Percentiles rank a stretch among this genome's conserved stretches.
These are phyloP conservation scores for Semicossyphus pulcher DNA, from an alignment of 2,113 vertebrate genomes.

Conservation along the genomic window DNA sequence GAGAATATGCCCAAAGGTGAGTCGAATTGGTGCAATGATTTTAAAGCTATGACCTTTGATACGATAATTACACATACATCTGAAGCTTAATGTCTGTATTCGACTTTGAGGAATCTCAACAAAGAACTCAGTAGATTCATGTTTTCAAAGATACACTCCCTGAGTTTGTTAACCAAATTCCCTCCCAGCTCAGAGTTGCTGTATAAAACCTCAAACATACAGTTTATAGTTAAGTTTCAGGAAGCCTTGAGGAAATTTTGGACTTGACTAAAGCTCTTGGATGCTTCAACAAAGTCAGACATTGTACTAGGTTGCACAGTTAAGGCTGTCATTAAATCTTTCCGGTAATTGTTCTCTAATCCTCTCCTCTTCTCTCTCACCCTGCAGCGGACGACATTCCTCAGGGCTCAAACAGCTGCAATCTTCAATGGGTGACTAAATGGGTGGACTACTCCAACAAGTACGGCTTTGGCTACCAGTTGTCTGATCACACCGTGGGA, in stretches of 20 bases:
- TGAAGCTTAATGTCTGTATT: background rate
- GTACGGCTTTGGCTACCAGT: slow-evolving; percentile 98
- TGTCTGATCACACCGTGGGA: slow-evolving; percentile 96
- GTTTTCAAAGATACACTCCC: background rate
- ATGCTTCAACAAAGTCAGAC: background rate
- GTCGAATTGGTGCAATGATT: background rate
- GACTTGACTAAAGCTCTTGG: background rate
- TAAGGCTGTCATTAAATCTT: background rate
- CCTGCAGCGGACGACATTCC: slow-evolving; percentile 87
- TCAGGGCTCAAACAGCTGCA: slow-evolving; percentile 86
- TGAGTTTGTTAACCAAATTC: background rate
- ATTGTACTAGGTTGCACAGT: background rate
- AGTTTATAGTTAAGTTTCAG: background rate
- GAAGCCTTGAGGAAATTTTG: background rate
- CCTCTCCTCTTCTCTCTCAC: slow-evolving; percentile 34
- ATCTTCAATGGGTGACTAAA: slow-evolving; percentile 98
- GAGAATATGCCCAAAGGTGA: slow-evolving; percentile 94
- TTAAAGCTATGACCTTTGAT: background rate
- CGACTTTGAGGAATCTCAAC: slow-evolving; percentile 7
- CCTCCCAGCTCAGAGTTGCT: background rate
- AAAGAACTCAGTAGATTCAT: background rate
- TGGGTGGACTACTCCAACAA: slow-evolving; percentile 99
- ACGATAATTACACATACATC: background rate
- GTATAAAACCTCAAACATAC: background rate
- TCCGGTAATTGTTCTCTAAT: slow-evolving; percentile 29